phyloP scores from a whole-genome alignment of 2,888 invertebrate genomes.

The Deilephila elpenor region DNA sequence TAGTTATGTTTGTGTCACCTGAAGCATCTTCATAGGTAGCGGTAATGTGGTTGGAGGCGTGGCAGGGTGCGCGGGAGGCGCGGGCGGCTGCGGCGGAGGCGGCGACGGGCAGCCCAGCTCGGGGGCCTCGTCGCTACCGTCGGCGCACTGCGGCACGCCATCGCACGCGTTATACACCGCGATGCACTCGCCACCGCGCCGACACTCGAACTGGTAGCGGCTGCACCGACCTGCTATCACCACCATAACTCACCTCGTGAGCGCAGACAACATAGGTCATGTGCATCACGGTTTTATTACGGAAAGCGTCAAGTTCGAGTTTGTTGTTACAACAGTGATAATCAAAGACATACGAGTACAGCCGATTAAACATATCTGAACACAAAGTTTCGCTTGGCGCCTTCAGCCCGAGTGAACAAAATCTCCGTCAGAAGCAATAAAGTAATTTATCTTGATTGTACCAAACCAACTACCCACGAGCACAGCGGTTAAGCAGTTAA shows the following conservation, averaged over 20 bases:
- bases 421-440: no score
- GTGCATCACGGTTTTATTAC: not conserved
- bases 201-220: constrained; percentile 95
- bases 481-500: not conserved
- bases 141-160: constrained; percentile 95
- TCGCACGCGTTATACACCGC: constrained; percentile 98
- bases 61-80: constrained; percentile 36
- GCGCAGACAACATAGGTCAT: not conserved
- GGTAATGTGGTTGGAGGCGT: constrained; percentile 37
- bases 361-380: no score
- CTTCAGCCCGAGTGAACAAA: no score
- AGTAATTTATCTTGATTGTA: no score
- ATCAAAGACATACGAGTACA: no score
- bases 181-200: constrained; percentile 94
- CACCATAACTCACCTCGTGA: not conserved
- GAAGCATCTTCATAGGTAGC: constrained; percentile 37
- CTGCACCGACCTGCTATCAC: constrained; percentile 86
- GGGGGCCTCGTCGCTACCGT: constrained; percentile 95
- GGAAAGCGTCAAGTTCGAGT: not conserved
- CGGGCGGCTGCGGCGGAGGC: constrained; percentile 57
- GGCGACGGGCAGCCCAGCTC: constrained; percentile 90
- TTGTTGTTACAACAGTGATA: no score
- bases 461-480: not conserved
- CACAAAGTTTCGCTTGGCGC: no score
- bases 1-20: constrained; percentile 32